A percentile compares a stretch with the other conserved stretches of the same genome.
Conservation (phyloP, 1,140 invertebrate species). For the Drosophila sproati region DNA sequence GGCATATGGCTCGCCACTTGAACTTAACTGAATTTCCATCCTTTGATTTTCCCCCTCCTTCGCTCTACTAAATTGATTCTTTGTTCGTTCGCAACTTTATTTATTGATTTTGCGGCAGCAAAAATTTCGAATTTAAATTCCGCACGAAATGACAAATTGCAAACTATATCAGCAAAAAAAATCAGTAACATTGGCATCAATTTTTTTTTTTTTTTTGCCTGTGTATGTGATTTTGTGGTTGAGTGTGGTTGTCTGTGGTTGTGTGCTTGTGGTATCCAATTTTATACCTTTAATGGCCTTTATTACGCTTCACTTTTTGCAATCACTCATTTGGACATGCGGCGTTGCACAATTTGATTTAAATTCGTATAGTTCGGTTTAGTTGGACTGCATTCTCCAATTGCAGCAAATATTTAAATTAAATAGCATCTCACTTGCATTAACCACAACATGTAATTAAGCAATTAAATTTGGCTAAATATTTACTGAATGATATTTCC, state of each 20-base stretch:
- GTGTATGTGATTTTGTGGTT: conserved; percentile 5
- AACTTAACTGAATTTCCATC: conserved; percentile 41
- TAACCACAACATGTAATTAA: conserved; percentile 67
- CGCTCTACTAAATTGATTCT: conserved; percentile 27
- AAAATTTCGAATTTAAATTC: conserved; percentile 52
- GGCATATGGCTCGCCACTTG: conserved; percentile 6
- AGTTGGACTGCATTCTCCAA: conserved; percentile 20
- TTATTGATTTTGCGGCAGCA: conserved; percentile 61
- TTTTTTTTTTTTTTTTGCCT: conserved; percentile 15
- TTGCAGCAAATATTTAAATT: conserved; percentile 62
- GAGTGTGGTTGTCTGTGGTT: conserved; percentile 1
- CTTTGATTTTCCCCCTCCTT: conserved; percentile 20
- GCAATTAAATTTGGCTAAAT: background rate
- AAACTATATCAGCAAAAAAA: conserved; percentile 56
- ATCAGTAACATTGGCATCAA: background rate
- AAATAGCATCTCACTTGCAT: conserved; percentile 30
- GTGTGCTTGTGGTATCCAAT: conserved; percentile 2
- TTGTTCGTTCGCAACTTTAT: conserved; percentile 44
- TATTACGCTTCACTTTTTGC: conserved; percentile 61
- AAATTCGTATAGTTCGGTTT: conserved; percentile 72
- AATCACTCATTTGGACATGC: conserved; percentile 25
- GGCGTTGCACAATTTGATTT: conserved; percentile 50
- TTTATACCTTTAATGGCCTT: conserved; percentile 59
- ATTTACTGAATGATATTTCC: too few relatives aligned
- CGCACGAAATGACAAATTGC: conserved; percentile 69